Evolutionary conservation across 92 coral and sea anemone genomes (phyloP), one percentile per base, ranked within the genome.

Genomic region (Ricordea florida): DNA sequence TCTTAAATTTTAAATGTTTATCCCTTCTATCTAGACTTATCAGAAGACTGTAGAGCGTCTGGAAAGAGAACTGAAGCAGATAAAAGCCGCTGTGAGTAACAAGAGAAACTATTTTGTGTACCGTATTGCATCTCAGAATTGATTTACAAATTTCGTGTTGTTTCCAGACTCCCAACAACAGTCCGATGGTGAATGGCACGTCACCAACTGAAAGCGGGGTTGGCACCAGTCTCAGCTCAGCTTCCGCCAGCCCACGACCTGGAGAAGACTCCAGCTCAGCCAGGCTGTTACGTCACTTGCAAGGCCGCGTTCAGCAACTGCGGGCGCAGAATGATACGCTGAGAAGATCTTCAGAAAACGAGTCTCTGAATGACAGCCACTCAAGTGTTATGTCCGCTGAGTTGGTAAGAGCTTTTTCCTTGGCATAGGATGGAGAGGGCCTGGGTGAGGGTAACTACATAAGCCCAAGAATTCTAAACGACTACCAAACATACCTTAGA

Each of bases 241-340:
- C 86, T 25, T 43, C 81, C 25, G 84, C 82, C 10, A 91, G 93
- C 48, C 97, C 97, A 49, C 79, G 90, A 69, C 76, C 93, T 91
- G 97, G 93, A 26, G 90, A 89, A 15, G 97, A 91, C 62, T 62
- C 48, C 49, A 78, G 87, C 59, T 88, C 97, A 26, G 84, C 98
- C 10, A 80, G 90, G 42, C 80, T 96, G 15, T 85, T 96, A 63
- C 97, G 97, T 76, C 99, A 96, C 70, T 80, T 96, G 48, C 99
- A 96, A 82, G 99, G 97, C 69, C 74, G 97, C 27, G 99, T 96
- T 8, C 91, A 96, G 57, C 97, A 92, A 65, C 81, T 96, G 72
- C 93, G 99, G 20, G 89, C 93, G 10, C 97, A 96, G 71, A 96
- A 96, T 53, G 99, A 96, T 21, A 96, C 85, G 63, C 79, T 96